phyloP scores from a whole-genome alignment of 2,888 invertebrate species.

The Halocaridina rubra region DNA sequence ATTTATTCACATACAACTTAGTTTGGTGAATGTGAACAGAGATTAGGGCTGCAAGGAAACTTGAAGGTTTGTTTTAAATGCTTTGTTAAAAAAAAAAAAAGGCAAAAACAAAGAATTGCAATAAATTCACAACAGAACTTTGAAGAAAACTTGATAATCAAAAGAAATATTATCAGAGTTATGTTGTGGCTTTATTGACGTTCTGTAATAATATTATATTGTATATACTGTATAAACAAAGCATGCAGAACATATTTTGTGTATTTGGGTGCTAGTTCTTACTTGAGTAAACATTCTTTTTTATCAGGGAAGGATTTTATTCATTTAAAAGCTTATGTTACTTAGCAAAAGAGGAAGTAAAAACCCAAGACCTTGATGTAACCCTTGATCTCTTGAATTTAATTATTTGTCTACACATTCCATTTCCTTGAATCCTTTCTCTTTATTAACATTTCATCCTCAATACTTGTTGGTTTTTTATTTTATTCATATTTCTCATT shows the following conservation, averaged over 20 bases:
- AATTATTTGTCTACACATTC: no score
- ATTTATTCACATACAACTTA: neutral
- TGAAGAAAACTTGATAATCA: constrained; percentile 27
- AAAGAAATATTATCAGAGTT: constrained; percentile 25
- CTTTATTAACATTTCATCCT: no score
- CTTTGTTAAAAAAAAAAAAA: no score
- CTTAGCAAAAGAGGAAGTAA: neutral
- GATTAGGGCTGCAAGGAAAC: no score
- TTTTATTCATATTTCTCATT: no score
- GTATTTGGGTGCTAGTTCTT: neutral
- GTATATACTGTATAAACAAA: neutral
- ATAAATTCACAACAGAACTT: constrained; percentile 7
- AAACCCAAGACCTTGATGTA: no score
- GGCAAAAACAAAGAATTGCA: neutral
- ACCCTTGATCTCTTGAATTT: no score
- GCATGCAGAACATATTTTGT: neutral
- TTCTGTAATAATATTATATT: neutral
- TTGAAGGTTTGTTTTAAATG: no score
- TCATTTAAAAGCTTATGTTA: neutral
- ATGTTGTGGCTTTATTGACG: neutral
- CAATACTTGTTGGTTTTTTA: no score
- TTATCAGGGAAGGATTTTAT: neutral
- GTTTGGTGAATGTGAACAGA: no score
- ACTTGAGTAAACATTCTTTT: neutral
- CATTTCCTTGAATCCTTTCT: no score